These are phyloP conservation scores for Limnephilus auricula DNA, from an alignment of 2,888 invertebrate species.

Conservation along the genomic window DNA sequence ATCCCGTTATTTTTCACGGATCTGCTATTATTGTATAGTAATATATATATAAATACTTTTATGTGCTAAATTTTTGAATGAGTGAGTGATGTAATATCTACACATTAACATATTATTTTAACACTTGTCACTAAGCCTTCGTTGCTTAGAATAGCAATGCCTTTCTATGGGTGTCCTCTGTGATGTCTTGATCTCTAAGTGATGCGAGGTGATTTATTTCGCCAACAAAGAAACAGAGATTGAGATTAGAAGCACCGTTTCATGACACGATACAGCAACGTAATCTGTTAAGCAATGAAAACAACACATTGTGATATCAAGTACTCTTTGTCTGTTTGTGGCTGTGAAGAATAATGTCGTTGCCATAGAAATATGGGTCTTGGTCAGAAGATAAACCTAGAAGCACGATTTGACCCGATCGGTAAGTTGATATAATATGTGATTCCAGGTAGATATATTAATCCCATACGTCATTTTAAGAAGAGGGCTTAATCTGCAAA, in stretches of 20 bases:
- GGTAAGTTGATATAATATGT: background rate
- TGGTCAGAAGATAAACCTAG: background rate
- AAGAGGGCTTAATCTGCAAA: background rate
- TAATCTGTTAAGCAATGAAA: background rate
- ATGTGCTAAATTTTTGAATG: background rate
- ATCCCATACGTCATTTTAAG: background rate
- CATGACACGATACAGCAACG: background rate
- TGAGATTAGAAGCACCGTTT: background rate
- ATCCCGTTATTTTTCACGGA: no score
- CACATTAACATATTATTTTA: background rate
- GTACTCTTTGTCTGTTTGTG: background rate
- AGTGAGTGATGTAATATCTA: background rate
- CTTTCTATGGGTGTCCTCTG: background rate
- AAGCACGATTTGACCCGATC: constrained; percentile 19
- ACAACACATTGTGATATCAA: background rate
- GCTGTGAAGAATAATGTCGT: constrained; percentile 14
- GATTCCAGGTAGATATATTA: constrained; percentile 18
- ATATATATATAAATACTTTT: background rate
- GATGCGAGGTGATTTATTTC: background rate
- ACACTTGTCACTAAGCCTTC: background rate
- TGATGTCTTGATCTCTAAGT: background rate
- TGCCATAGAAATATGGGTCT: constrained; percentile 13
- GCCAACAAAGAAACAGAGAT: background rate
- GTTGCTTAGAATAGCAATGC: background rate
- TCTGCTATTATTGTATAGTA: no score